Percentiles rank a stretch among this genome's conserved stretches.
Conservation (phyloP, 2,888 invertebrate genomes). For the Melanchra persicariae region DNA sequence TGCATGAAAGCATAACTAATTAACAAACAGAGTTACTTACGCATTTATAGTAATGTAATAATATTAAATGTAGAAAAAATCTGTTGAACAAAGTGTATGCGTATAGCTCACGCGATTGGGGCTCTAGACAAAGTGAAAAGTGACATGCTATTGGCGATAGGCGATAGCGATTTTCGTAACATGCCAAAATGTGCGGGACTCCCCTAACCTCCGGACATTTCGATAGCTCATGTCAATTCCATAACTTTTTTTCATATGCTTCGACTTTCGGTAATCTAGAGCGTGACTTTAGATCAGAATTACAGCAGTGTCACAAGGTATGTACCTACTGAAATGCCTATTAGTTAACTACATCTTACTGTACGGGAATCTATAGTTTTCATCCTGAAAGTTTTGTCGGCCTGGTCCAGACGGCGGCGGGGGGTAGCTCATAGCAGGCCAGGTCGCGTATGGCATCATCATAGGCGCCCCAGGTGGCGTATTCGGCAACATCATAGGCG, state of each 20-base stretch:
- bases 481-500: background rate
- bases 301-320: background rate
- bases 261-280: background rate
- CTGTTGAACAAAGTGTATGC: too few relatives aligned
- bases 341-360: conserved; percentile 53
- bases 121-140: too few relatives aligned
- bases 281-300: background rate
- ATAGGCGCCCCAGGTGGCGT: conserved; percentile 1
- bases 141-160: too few relatives aligned
- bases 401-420: background rate
- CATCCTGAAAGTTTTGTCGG: conserved; percentile 30
- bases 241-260: background rate
- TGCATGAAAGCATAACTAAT: background rate
- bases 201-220: too few relatives aligned
- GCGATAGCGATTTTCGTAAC: too few relatives aligned
- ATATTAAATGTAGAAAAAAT: too few relatives aligned
- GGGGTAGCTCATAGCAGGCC: conserved; percentile 38
- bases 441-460: conserved; percentile 34
- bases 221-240: too few relatives aligned
- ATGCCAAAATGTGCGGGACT: too few relatives aligned
- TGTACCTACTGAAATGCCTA: conserved; percentile 3
- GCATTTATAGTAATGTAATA: too few relatives aligned
- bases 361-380: conserved; percentile 56
- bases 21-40: background rate
- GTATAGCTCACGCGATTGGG: too few relatives aligned